Percentiles rank a stretch among this genome's conserved stretches.
These are phyloP conservation scores for Drosophila tristis DNA, from an alignment of 1,140 invertebrate genomes.

Conservation along the genomic window DNA sequence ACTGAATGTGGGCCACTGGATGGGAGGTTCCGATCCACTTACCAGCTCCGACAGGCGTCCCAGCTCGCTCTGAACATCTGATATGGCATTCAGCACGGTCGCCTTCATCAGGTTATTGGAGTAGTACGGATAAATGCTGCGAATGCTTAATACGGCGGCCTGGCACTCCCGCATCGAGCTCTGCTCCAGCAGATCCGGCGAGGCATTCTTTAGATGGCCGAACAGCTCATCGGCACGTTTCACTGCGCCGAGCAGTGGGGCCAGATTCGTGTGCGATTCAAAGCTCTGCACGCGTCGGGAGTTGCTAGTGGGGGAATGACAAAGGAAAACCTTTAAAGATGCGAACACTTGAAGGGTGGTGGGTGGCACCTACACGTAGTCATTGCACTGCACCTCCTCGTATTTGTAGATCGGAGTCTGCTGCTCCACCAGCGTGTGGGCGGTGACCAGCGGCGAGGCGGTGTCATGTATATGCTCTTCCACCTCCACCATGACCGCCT, in stretches of 20 bases:
- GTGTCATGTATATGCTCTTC: constrained; percentile 89
- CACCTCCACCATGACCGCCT: constrained; percentile 88
- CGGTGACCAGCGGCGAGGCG: constrained; percentile 87
- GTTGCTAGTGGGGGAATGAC: constrained; percentile 47
- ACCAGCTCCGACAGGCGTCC: constrained; percentile 71
- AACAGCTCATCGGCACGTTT: constrained; percentile 80
- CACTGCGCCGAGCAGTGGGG: constrained; percentile 67
- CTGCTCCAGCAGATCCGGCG: constrained; percentile 67
- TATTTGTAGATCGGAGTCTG: constrained; percentile 89
- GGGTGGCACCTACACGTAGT: constrained; percentile 65
- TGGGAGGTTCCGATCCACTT: background rate
- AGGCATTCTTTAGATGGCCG: constrained; percentile 49
- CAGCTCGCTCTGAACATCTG: constrained; percentile 77
- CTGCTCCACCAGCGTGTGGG: constrained; percentile 86
- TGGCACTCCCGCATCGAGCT: constrained; percentile 67
- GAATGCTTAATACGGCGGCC: constrained; percentile 65
- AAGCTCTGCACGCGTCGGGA: constrained; percentile 79
- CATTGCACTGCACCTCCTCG: constrained; percentile 84
- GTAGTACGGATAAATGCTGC: constrained; percentile 80
- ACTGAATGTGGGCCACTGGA: background rate
- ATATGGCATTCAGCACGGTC: constrained; percentile 76
- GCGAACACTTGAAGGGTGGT: background rate
- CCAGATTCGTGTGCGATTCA: constrained; percentile 79
- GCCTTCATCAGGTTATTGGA: constrained; percentile 79
- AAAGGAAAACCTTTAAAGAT: background rate